Base-by-base conservation (phyloP, 2,113 vertebrate genomes). In the Tragelaphus strepsiceros region DNA sequence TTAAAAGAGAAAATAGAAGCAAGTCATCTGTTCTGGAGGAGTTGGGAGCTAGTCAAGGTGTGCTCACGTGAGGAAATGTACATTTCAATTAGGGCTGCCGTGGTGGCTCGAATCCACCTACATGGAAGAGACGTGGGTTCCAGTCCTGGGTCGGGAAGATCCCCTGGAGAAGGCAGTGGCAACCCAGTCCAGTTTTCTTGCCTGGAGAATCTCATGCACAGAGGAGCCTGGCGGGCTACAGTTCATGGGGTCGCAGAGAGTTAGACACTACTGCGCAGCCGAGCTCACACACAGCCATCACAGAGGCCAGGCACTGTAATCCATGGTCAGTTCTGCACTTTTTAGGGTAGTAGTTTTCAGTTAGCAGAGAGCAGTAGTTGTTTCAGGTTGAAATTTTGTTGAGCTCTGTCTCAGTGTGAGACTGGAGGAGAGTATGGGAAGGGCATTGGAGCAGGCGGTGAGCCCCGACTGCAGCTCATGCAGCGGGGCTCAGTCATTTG, bases 351-450 rank as follows among this genome's bases (percentile, higher is more conserved):
- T 80, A 0, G 4, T 53, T 32, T 51, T 32, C 8, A 53, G 58
- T 78, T 83, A 6, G 49, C 26, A 32, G 26, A 21, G 28, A 11
- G 15, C 35, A 53, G 21, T 39, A 35, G 15, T 77, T 46, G n/a
- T 74, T 39, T 3, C 3, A 1, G 15, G 84, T 7, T 26, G 26
- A 26, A 6, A 13, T 32, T 59, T 39, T 35, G 54, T 74, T 54
- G 4, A 5, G 10, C 14, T 15, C 56, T 1, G 0, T 53, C 19
- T 19, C 32, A 0, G 1, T 3, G 4, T 3, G 46, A 46, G 43
- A 2, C 8, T 11, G 7, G 30, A 22, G 13, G n/a, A 6, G 3
- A 15, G 49, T 13, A 3, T 7, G 3, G 24, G 32, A 35, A 35
- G 35, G 61, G 43, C 1, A 6, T 6, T 5, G 12, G 7, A 17